Evolutionary conservation across 2,888 invertebrate genomes (phyloP).

Genomic region (Gibbula magus): DNA sequence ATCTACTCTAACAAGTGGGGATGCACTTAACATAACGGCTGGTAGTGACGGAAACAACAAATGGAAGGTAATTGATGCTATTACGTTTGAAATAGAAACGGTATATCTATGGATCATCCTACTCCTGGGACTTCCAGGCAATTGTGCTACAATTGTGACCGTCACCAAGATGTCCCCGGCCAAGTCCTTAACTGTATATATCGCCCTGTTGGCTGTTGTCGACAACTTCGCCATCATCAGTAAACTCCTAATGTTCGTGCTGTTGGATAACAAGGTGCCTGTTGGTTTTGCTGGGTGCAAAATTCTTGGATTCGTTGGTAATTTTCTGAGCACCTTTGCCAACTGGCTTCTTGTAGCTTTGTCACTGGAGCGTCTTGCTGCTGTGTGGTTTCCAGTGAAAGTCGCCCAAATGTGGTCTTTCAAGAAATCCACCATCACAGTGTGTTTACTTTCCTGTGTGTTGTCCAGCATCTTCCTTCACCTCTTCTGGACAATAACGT

Average conservation of each 20-base stretch:
- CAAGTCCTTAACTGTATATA: slow-evolving; percentile 34
- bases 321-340: slow-evolving; percentile 31
- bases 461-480: slow-evolving; percentile 9
- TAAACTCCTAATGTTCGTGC: slow-evolving; percentile 36
- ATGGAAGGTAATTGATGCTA: background rate
- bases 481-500: slow-evolving; percentile 24
- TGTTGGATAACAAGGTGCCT: slow-evolving; percentile 28
- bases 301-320: slow-evolving; percentile 23
- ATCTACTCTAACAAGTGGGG: no score
- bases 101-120: slow-evolving; percentile 39
- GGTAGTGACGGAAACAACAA: background rate
- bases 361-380: slow-evolving; percentile 34
- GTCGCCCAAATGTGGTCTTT: slow-evolving; percentile 20
- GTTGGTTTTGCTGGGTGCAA: slow-evolving; percentile 34
- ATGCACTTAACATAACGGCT: no score
- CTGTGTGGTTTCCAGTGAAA: slow-evolving; percentile 25
- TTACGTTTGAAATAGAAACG: slow-evolving; percentile 23
- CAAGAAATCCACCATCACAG: slow-evolving; percentile 10
- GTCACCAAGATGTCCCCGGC: slow-evolving; percentile 32
- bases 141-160: slow-evolving; percentile 36
- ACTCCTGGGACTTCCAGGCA: slow-evolving; percentile 36
- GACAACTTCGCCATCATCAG: slow-evolving; percentile 35
- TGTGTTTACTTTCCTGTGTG: background rate
- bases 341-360: slow-evolving; percentile 45
- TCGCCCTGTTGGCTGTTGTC: slow-evolving; percentile 40